Percentiles rank a stretch among this genome's conserved stretches.
Evolutionary conservation across 1,140 invertebrate genomes (phyloP).

Genomic region (Ruditapes philippinarum): DNA sequence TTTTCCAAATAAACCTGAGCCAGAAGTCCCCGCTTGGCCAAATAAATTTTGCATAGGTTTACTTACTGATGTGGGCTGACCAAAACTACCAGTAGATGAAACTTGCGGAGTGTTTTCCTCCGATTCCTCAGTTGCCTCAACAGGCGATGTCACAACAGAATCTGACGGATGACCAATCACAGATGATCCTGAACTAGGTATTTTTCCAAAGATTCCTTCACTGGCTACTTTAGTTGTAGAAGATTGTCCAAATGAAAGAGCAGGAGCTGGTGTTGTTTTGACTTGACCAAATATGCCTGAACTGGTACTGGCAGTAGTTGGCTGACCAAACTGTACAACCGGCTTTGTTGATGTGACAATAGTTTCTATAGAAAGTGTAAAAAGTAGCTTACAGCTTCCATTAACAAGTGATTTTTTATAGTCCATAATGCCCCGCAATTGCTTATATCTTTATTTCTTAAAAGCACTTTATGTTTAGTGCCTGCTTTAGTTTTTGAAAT

Average conservation of each 20-base stretch:
- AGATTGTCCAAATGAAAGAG: not conserved
- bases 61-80: constrained; percentile 39
- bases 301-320: not conserved
- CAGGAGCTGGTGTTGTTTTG: not conserved
- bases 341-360: not conserved
- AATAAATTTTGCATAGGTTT: not conserved
- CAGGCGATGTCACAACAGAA: not conserved
- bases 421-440: too few relatives aligned
- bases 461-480: too few relatives aligned
- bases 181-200: not conserved
- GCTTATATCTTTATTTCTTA: too few relatives aligned
- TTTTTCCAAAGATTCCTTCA: constrained; percentile 1
- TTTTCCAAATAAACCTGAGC: not conserved
- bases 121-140: not conserved
- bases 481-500: too few relatives aligned
- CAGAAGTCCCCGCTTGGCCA: not conserved
- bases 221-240: not conserved
- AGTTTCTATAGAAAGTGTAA: not conserved
- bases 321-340: constrained; percentile 22
- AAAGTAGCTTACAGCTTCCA: too few relatives aligned
- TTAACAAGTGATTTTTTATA: too few relatives aligned
- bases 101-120: constrained; percentile 5
- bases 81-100: constrained; percentile 27
- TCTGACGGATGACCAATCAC: constrained; percentile 8
- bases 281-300: not conserved